Evolutionary conservation across 2,113 vertebrate species (phyloP).

Genomic region (Cyanoderma ruficeps): DNA sequence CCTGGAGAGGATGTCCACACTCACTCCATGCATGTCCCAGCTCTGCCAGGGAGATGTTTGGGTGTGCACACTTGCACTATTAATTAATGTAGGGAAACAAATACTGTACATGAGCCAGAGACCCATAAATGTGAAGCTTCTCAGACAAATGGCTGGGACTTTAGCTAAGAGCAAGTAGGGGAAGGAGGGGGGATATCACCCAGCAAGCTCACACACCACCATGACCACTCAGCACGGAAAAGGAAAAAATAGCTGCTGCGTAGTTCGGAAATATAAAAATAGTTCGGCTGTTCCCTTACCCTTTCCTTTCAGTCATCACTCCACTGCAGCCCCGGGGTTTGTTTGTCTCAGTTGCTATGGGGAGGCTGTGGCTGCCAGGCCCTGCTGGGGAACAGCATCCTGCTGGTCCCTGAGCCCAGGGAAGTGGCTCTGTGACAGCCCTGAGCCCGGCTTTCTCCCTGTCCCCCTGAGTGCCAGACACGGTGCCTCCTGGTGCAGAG

Average conservation of each 20-base stretch:
- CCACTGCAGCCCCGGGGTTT: background rate
- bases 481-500: rapidly evolving
- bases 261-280: slow-evolving; percentile 46
- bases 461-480: background rate
- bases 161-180: background rate
- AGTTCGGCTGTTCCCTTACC: slow-evolving; percentile 21
- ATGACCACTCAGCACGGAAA: background rate
- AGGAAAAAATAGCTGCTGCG: slow-evolving; percentile 15
- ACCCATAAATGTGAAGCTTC: background rate
- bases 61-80: background rate
- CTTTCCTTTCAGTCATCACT: slow-evolving; percentile 18
- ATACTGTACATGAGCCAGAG: background rate
- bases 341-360: slow-evolving; percentile 60
- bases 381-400: background rate
- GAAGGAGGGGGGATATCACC: background rate
- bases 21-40: rapidly evolving
- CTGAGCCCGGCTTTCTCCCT: background rate
- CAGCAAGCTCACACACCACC: background rate
- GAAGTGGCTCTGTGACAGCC: background rate
- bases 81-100: background rate
- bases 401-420: background rate
- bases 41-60: background rate
- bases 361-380: background rate
- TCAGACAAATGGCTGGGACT: background rate
- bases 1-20: background rate